Conservation (phyloP, 2,113 vertebrate genomes). For the Mobula hypostoma region DNA sequence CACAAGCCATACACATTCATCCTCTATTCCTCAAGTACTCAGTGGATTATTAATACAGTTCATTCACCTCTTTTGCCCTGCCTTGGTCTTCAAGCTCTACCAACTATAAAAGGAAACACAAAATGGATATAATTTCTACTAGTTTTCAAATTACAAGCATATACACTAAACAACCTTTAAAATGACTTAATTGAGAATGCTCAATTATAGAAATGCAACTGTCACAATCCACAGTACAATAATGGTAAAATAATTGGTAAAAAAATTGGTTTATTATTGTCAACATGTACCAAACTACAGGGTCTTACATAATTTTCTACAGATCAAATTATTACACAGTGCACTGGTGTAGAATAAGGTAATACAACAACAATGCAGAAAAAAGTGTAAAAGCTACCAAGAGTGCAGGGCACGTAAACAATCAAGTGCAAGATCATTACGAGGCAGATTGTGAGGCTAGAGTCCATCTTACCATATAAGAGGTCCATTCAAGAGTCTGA, state of each 20-base stretch:
- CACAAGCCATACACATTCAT: not conserved
- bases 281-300: no score
- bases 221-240: not conserved
- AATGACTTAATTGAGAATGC: not conserved
- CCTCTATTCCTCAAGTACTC: not conserved
- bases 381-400: no score
- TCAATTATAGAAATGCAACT: not conserved
- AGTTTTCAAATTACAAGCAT: not conserved
- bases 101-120: not conserved
- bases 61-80: not conserved
- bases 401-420: no score
- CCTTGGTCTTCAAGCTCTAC: not conserved
- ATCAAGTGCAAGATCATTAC: no score
- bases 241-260: not conserved
- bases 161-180: not conserved
- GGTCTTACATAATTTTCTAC: no score
- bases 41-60: conserved; percentile 17
- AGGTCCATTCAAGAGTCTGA: no score
- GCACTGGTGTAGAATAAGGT: no score
- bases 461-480: no score
- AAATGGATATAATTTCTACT: not conserved
- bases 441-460: no score
- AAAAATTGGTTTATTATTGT: no score
- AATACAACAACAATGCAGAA: no score
- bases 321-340: no score